Evolutionary conservation across 2,797 vertebrate genomes (phyloP), one percentile per base, ranked within the genome.

Genomic region (Chelon labrosus): DNA sequence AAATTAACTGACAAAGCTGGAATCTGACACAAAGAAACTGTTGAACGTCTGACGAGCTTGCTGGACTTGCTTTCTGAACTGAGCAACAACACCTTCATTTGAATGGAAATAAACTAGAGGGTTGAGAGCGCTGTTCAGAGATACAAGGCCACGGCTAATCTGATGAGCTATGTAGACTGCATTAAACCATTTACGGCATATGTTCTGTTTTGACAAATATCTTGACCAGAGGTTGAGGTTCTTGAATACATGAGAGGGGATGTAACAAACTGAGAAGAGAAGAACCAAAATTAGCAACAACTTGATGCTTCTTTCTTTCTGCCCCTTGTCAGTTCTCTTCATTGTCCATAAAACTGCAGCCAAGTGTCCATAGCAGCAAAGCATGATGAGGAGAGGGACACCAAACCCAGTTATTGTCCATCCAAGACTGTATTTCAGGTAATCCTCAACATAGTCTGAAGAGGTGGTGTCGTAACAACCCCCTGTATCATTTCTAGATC

Each of bases 191-290:
- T 55, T 46, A 0, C 37, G 63, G 54, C 95, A 96, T 0, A 2
- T 59, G 0, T 53, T 50, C 0, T 50, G 39, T 0, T 25, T 57
- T 3, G 58, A 80, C 81, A 89, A 80, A 44, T 79, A 38, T 63
- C 95, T 93, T 41, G 86, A 85, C 39, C 76, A 50, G 60, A 96
- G 84, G 80, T 93, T 96, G 35, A 96, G 83, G 68, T 94, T 96
- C 42, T 86, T 91, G 31, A 96, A 90, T 19, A 94, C 9, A 22
- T 96, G 94, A 72, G 94, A 94, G 0, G 95, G 96, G 14, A 95
- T 94, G 82, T 94, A 96, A 72, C 96, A 96, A 55, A 95, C 56
- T 0, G 90, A 94, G 78, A 96, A 96, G 55, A 96, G 89, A 35
- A 95, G 39, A 65, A 91, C 90, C 51, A 96, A 78, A 0, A 96